Evolutionary conservation across 2,888 invertebrate species (phyloP), one percentile per base, ranked within the genome.

Genomic region (Epinotia bilunana): DNA sequence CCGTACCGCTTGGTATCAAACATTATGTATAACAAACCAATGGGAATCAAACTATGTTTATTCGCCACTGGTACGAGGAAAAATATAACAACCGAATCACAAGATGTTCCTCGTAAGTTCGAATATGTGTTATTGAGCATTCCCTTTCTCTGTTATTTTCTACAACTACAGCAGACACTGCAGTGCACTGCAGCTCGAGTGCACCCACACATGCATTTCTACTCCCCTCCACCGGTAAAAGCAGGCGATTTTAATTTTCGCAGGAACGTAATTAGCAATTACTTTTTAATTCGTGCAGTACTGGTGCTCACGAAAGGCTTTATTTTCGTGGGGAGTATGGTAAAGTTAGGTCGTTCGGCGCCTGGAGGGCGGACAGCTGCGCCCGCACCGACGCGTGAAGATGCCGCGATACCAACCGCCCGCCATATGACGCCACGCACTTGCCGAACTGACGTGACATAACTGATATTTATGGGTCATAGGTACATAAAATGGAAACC

Each of bases 321-420:
- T 60, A 60, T 46, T 0, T 43, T 46, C 20, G n/a, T 60, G 5
- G 11, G 46, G 39, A 11, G 23, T 58, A 16, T 39, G 13, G 16
- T 46, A 12, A 12, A 58, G 23, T 60, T 60, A 28, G 11, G 81
- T 81, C 79, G 72, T 77, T 72, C 61, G 65, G 81, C 80, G 81
- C n/a, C 11, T 23, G 12, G 58, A 16, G 39, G 43, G 43, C 23
- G 43, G 58, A n/a, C 69, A 69, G 83, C 84, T 85, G 80, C 85
- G 78, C 13, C 79, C 80, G 74, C 78, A 84, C 78, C 86, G 81
- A 84, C 86, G 90, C 91, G 90, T 90, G 89, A 92, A 92, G 92
- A 92, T 92, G 79, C 83, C 83, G 83, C 79, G 89, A 92, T 93
- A 93, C 63, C 79, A 82, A 81, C 83, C 79, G 79, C 77, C 76